phyloP scores from a whole-genome alignment of 2,888 invertebrate genomes.

The Trissoscelio sp. region DNA sequence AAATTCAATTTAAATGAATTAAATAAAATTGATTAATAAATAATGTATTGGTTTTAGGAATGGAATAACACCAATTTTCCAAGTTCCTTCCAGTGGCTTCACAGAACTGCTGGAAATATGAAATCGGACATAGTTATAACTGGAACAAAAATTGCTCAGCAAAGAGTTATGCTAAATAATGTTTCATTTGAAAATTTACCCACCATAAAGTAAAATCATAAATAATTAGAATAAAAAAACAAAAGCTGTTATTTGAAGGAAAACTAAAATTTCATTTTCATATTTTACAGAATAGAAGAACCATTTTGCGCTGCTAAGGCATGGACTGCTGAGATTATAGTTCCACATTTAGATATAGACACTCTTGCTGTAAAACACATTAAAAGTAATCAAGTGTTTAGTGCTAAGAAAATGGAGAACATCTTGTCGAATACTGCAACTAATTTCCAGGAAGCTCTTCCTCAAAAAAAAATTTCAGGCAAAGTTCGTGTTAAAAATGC shows the following conservation, averaged over 20 bases:
- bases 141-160: conserved; percentile 84
- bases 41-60: conserved; percentile 81
- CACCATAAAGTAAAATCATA: not conserved
- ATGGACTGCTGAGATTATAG: conserved; percentile 70
- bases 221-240: not conserved
- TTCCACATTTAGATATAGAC: conserved; percentile 70
- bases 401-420: conserved; percentile 68
- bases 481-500: conserved; percentile 64
- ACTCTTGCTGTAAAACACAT: conserved; percentile 70
- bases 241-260: not conserved
- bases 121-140: conserved; percentile 83
- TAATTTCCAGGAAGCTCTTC: conserved; percentile 67
- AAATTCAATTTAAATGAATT: not conserved
- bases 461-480: conserved; percentile 67
- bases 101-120: conserved; percentile 78
- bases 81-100: conserved; percentile 80
- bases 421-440: conserved; percentile 46
- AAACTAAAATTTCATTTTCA: not conserved
- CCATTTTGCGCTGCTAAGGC: conserved; percentile 70
- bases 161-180: conserved; percentile 78
- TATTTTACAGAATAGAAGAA: conserved; percentile 70
- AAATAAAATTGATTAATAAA: not conserved
- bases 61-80: conserved; percentile 83
- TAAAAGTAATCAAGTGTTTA: conserved; percentile 68
- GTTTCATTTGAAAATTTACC: conserved; percentile 68